phyloP scores from a whole-genome alignment of 2,888 invertebrate species.

The Papilio protenor region DNA sequence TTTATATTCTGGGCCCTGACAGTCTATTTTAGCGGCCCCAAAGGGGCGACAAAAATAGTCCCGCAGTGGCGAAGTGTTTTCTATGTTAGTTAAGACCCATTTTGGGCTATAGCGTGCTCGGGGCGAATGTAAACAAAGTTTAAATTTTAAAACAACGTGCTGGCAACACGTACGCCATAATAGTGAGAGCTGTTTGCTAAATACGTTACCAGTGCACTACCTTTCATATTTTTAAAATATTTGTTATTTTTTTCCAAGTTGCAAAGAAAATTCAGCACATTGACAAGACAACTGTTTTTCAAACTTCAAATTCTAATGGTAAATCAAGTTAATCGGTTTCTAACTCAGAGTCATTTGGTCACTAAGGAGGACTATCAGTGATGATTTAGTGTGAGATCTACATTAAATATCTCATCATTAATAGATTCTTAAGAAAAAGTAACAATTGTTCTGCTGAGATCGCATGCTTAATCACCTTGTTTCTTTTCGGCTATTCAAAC shows the following conservation, averaged over 20 bases:
- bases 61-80: slow-evolving; percentile 62
- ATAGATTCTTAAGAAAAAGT: not conserved
- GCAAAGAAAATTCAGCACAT: not conserved
- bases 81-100: slow-evolving; percentile 67
- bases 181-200: slow-evolving; percentile 33
- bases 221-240: not conserved
- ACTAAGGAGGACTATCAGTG: not conserved
- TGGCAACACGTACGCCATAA: slow-evolving; percentile 44
- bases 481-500: slow-evolving; percentile 45
- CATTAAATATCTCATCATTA: not conserved
- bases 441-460: slow-evolving; percentile 25
- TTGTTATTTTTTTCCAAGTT: not conserved
- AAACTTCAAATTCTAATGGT: not conserved
- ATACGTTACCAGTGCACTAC: slow-evolving; percentile 1
- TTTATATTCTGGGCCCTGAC: slow-evolving; percentile 68
- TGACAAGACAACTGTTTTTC: not conserved
- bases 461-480: slow-evolving; percentile 44
- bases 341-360: not conserved
- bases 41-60: slow-evolving; percentile 76
- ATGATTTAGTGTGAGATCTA: not conserved
- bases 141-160: slow-evolving; percentile 72
- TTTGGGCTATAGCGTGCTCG: slow-evolving; percentile 64
- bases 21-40: slow-evolving; percentile 75
- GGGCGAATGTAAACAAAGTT: slow-evolving; percentile 79
- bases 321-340: not conserved